Percentiles rank a stretch among this genome's conserved stretches.
Evolutionary conservation across 2,888 invertebrate species (phyloP).

Genomic region (Hydraecia micacea): DNA sequence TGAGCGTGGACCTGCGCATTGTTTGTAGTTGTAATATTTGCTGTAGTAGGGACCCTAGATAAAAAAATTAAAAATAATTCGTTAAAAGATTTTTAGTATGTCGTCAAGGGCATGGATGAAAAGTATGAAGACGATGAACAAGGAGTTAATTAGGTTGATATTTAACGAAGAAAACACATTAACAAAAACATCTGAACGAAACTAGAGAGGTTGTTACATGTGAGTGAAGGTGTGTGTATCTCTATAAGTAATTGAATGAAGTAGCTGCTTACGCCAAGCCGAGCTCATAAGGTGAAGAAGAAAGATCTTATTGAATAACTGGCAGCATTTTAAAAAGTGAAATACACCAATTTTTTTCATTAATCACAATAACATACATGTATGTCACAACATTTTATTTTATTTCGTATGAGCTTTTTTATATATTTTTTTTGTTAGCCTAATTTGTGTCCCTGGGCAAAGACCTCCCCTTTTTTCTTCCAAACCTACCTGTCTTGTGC

Average conservation of each 20-base stretch:
- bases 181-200: neutral
- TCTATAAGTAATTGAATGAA: neutral
- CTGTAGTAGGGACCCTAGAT: conserved; percentile 71
- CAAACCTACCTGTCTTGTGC: too few relatives aligned
- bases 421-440: too few relatives aligned
- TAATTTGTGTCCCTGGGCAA: too few relatives aligned
- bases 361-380: neutral
- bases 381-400: neutral
- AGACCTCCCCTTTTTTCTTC: too few relatives aligned
- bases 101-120: neutral
- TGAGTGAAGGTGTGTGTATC: neutral
- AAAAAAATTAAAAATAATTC: neutral
- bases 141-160: too few relatives aligned
- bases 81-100: neutral
- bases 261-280: neutral
- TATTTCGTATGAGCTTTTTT: neutral
- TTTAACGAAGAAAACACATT: neutral
- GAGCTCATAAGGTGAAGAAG: neutral
- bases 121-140: neutral
- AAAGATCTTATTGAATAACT: neutral
- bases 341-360: neutral
- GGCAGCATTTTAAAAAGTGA: neutral
- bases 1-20: conserved; percentile 73
- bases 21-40: conserved; percentile 64
- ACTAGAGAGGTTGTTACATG: neutral